phyloP scores from a whole-genome alignment of 2,888 invertebrate species.

The Liodrosophila aerea region DNA sequence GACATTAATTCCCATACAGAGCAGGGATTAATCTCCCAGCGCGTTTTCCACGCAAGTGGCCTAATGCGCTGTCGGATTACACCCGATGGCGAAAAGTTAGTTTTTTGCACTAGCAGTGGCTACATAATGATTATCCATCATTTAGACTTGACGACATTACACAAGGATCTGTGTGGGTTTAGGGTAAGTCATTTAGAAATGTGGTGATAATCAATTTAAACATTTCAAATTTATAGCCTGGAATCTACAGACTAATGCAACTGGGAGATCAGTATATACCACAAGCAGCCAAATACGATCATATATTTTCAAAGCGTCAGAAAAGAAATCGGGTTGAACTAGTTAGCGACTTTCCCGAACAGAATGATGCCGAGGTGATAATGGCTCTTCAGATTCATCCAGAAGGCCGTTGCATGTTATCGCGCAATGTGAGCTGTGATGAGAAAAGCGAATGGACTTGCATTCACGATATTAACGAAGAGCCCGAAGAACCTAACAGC shows the following conservation, averaged over 20 bases:
- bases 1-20: constrained; percentile 94
- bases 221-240: constrained; percentile 86
- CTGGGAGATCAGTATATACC: constrained; percentile 91
- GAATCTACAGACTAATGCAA: constrained; percentile 94
- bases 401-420: constrained; percentile 90
- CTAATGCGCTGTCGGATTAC: constrained; percentile 89
- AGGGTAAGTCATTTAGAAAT: constrained; percentile 84
- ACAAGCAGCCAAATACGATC: constrained; percentile 90
- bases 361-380: constrained; percentile 94
- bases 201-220: too few relatives aligned
- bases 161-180: constrained; percentile 91
- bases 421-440: constrained; percentile 92
- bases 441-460: constrained; percentile 97
- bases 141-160: constrained; percentile 90
- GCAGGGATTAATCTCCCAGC: constrained; percentile 89
- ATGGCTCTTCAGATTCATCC: constrained; percentile 87
- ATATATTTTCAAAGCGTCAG: constrained; percentile 89
- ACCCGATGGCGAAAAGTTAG: constrained; percentile 92
- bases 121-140: constrained; percentile 95
- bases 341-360: constrained; percentile 93
- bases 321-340: constrained; percentile 93
- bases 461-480: constrained; percentile 94
- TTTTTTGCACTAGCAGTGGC: constrained; percentile 95
- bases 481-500: constrained; percentile 81
- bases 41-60: constrained; percentile 92